Base-by-base conservation (phyloP, 2,888 invertebrate species). In the Pristionchus japonicus region DNA sequence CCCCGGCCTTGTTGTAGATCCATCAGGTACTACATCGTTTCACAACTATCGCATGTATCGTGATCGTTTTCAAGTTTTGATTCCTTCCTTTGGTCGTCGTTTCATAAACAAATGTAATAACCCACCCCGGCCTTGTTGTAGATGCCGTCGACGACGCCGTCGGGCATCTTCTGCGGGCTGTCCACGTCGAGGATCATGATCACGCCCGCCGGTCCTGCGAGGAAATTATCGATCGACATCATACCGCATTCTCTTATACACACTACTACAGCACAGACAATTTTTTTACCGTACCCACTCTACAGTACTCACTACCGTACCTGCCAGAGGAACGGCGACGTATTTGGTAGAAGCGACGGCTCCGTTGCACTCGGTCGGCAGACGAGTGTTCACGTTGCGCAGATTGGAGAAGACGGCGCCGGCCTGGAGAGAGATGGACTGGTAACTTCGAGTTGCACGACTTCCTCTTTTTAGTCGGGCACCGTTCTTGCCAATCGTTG, bases 121-220 rank as follows among this genome's bases (percentile, higher is more conserved):
- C 97, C 97, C 61, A 98, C 96, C 92, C 96, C 97, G 92, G 96
- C 97, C 87, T 97, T 97, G 95, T 98, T 97, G 89, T 98, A 97
- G 92, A 98, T 95, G n/a, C 97, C 97, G 57, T 97, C 97, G 92
- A 96, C 96, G 43, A 97, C 97, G 89, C 97, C 91, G 64, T 87
- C 87, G 15, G 91, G 89, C 61, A 92, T 70, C 70, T 91, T 92
- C 49, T 88, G 90, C 3, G 91, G 91, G 20, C 84, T 67, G 31
- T 91, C 90, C 89, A 95, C 95, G 95, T 97, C 97, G 92, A 98
- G 96, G 64, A 98, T 96, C 80, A 97, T 97, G 86, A 98, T 96
- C 94, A 97, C 97, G 0, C 98, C 98, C 20, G 98, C 98, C 27
- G 97, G 97, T 0, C 98, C 98, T 88, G 97, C 96, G 57, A 23